phyloP scores from a whole-genome alignment of 2,888 invertebrate species.

The Matsumyia berberina region DNA sequence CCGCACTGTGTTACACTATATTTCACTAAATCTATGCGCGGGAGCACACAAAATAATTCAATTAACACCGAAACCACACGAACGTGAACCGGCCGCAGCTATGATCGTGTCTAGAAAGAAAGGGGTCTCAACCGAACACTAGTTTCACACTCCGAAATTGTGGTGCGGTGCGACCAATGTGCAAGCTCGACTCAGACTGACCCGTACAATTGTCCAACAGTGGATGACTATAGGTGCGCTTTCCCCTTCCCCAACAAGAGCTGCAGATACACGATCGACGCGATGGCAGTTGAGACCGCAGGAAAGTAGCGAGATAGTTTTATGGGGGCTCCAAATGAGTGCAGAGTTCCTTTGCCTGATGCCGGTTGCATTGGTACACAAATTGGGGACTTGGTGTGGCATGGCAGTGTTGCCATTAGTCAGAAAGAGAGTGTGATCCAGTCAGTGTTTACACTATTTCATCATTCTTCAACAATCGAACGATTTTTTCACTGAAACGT shows the following conservation, averaged over 20 bases:
- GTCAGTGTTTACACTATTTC: too few species aligned
- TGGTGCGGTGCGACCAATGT: slow-evolving; percentile 36
- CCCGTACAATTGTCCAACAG: slow-evolving; percentile 35
- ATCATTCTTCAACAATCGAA: too few species aligned
- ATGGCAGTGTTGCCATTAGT: slow-evolving; percentile 8
- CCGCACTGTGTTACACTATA: slow-evolving; percentile 36
- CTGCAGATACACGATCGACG: slow-evolving; percentile 19
- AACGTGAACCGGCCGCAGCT: slow-evolving; percentile 42
- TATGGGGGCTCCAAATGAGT: slow-evolving; percentile 13
- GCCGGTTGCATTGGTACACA: slow-evolving; percentile 12
- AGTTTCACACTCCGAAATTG: slow-evolving; percentile 23
- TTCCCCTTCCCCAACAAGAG: slow-evolving; percentile 28
- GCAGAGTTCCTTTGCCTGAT: slow-evolving; percentile 39
- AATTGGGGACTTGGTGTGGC: not conserved
- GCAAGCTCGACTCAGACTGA: slow-evolving; percentile 62
- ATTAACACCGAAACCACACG: slow-evolving; percentile 42
- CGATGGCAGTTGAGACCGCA: slow-evolving; percentile 12
- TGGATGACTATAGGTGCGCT: slow-evolving; percentile 47
- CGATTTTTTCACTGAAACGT: not conserved
- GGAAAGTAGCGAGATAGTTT: slow-evolving; percentile 33
- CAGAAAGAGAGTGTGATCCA: too few species aligned
- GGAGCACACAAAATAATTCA: slow-evolving; percentile 39
- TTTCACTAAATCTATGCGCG: slow-evolving; percentile 7
- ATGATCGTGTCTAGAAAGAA: slow-evolving; percentile 17
- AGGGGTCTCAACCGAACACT: slow-evolving; percentile 33